These are phyloP conservation scores for Argopecten irradians DNA, from an alignment of 1,140 invertebrate genomes.

Conservation along the genomic window DNA sequence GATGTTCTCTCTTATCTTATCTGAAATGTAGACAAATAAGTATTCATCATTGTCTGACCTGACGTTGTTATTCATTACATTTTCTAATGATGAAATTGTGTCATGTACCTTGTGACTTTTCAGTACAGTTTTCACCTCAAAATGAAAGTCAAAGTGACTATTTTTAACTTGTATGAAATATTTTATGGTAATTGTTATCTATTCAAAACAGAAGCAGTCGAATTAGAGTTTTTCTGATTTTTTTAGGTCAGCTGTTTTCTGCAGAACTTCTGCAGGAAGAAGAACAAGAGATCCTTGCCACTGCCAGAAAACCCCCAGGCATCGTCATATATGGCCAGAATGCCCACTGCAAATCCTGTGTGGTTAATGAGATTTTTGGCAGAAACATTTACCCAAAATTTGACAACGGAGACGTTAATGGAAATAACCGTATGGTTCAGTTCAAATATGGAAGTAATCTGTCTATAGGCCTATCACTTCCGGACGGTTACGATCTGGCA, in stretches of 20 bases:
- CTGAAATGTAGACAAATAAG: not conserved
- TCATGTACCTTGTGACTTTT: too few species aligned
- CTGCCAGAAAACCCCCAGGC: constrained; percentile 75
- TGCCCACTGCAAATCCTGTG: constrained; percentile 82
- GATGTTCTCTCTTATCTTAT: not conserved
- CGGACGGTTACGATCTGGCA: constrained; percentile 87
- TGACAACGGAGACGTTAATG: constrained; percentile 73
- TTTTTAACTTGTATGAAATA: too few species aligned
- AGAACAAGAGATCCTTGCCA: constrained; percentile 75
- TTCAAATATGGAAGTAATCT: constrained; percentile 84
- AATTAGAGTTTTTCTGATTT: too few species aligned
- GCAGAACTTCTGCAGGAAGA: constrained; percentile 75
- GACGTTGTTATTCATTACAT: not conserved
- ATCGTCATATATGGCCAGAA: constrained; percentile 84
- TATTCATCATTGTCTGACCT: not conserved
- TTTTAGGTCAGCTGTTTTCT: constrained; percentile 73
- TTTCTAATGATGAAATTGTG: too few species aligned
- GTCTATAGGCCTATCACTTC: constrained; percentile 83
- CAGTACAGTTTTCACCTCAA: too few species aligned
- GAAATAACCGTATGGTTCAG: constrained; percentile 84
- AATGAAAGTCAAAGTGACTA: too few species aligned
- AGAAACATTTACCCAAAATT: constrained; percentile 80
- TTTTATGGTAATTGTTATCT: too few species aligned
- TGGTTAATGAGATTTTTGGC: constrained; percentile 86
- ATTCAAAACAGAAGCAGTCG: too few species aligned